phyloP scores from a whole-genome alignment of 1,140 invertebrate species.

The Glomeris maerens region DNA sequence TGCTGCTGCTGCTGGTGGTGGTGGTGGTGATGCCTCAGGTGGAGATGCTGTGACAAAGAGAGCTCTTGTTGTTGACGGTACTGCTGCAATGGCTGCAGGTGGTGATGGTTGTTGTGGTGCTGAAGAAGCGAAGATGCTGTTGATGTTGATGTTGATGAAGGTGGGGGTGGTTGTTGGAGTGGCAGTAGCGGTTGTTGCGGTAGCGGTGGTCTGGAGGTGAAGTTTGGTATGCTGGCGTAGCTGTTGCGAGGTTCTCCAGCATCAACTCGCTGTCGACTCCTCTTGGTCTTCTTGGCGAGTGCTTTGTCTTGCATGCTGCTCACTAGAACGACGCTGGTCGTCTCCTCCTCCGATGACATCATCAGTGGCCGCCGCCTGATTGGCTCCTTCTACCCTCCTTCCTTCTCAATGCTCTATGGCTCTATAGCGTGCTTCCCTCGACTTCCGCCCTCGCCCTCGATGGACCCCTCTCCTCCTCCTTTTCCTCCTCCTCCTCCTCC shows the following conservation, averaged over 20 bases:
- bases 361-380: no score
- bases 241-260: slow-evolving; percentile 83
- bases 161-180: no score
- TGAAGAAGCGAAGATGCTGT: slow-evolving; percentile 25
- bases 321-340: no score
- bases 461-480: no score
- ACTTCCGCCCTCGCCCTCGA: no score
- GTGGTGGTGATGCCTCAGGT: slow-evolving; percentile 20
- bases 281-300: no score
- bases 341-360: no score
- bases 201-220: slow-evolving; percentile 62
- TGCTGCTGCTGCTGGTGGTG: background rate
- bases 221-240: slow-evolving; percentile 74
- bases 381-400: no score
- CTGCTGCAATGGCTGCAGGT: slow-evolving; percentile 35
- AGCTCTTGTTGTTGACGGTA: slow-evolving; percentile 32
- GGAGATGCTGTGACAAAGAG: slow-evolving; percentile 31
- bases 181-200: slow-evolving; percentile 19
- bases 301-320: no score
- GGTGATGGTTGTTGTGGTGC: background rate
- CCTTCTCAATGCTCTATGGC: no score
- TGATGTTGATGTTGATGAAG: slow-evolving; percentile 30
- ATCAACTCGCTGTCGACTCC: slow-evolving; percentile 84
- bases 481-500: no score
- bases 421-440: no score